Evolutionary conservation across 2,113 vertebrate species (phyloP).

Genomic region (Varanus salvator): DNA sequence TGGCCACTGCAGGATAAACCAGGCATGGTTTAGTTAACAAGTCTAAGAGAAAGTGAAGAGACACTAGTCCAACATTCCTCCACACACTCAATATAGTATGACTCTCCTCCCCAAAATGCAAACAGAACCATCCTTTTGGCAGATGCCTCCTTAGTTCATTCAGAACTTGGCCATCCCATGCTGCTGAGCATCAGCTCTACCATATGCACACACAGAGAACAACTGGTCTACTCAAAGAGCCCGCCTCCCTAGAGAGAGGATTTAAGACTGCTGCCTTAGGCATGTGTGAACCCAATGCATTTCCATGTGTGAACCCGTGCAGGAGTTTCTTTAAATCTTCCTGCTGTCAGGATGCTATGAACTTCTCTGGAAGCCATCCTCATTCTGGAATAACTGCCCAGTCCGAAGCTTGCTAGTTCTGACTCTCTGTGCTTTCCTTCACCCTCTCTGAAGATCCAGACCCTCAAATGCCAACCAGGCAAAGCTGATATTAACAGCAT

Average conservation of each 20-base stretch:
- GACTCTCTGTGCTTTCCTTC: neutral
- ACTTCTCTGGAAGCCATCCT: neutral
- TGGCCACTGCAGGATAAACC: neutral
- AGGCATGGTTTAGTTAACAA: slow-evolving; percentile 19
- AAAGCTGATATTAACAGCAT: rapidly evolving
- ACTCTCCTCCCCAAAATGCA: rapidly evolving
- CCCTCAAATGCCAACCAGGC: neutral
- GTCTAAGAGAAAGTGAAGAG: rapidly evolving
- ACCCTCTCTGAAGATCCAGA: neutral
- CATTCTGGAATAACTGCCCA: rapidly evolving
- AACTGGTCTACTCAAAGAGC: neutral
- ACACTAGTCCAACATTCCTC: neutral
- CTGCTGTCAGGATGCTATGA: too few species aligned
- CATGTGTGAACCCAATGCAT: neutral
- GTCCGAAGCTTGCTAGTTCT: rapidly evolving
- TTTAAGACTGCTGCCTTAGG: neutral
- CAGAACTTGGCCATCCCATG: rapidly evolving
- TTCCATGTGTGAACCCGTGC: neutral
- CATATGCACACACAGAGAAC: neutral
- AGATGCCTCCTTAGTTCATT: rapidly evolving
- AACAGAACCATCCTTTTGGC: neutral
- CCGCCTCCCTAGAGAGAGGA: neutral
- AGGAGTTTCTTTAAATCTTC: neutral
- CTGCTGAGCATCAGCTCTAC: neutral
- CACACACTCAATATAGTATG: neutral